Percentiles rank a stretch among this genome's conserved stretches.
Evolutionary conservation across 2,888 invertebrate species (phyloP).

Genomic region (Ganaspis brasiliensis): DNA sequence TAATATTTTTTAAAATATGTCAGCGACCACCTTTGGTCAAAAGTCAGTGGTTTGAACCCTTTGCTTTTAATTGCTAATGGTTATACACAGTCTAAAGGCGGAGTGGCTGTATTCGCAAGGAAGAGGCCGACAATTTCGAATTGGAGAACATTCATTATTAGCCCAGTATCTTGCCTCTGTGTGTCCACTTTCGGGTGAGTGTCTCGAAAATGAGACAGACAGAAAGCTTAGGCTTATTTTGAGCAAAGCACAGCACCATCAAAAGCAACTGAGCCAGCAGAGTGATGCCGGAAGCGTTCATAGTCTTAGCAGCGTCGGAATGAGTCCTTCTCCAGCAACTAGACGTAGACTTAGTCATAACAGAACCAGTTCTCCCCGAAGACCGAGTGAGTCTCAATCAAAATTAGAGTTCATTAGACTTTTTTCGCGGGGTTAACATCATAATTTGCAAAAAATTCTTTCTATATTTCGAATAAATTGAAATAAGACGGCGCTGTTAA

Average conservation of each 20-base stretch:
- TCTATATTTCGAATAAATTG: no score
- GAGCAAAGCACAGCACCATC: constrained; percentile 95
- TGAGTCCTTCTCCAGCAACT: constrained; percentile 81
- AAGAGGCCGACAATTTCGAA: constrained; percentile 92
- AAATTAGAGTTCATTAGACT: not conserved
- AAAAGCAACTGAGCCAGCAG: constrained; percentile 90
- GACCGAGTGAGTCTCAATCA: constrained; percentile 78
- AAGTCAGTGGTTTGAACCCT: no score
- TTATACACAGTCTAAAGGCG: constrained; percentile 88
- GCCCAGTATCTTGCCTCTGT: constrained; percentile 91
- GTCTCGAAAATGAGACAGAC: constrained; percentile 92
- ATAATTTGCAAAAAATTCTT: no score
- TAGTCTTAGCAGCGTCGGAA: constrained; percentile 71
- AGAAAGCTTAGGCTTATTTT: constrained; percentile 92
- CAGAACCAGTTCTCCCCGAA: constrained; percentile 81
- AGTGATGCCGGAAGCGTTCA: constrained; percentile 76
- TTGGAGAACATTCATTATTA: constrained; percentile 91
- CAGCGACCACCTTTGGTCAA: no score
- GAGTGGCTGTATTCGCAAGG: constrained; percentile 98
- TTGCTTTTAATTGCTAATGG: not conserved
- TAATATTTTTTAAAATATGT: no score
- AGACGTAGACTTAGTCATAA: constrained; percentile 81
- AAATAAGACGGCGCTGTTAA: no score
- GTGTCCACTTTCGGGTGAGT: constrained; percentile 92
- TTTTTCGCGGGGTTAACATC: not conserved